Evolutionary conservation across 2,113 vertebrate genomes (phyloP), one percentile per base, ranked within the genome.

Genomic region (Rhagologus leucostigma): DNA sequence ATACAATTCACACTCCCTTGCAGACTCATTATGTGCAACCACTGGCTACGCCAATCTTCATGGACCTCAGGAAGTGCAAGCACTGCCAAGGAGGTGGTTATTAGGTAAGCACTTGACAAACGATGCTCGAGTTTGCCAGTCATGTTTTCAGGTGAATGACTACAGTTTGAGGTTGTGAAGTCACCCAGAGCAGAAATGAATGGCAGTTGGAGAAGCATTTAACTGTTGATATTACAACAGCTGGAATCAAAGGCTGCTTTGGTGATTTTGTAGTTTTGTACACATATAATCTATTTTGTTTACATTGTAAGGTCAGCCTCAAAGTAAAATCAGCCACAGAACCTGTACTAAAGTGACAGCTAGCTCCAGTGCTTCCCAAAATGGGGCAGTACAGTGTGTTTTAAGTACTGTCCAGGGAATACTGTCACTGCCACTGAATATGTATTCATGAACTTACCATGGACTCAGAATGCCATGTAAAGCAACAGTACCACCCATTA

Each of bases 61-160:
- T 1, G 18, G 39, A 39, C 23, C 47, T 74, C 23, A 41, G 13
- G n/a, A 81, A 83, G 49, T 24, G 37, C 17, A 56, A 63, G 84
- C 39, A 16, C 17, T 46, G 52, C 55, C 23, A 39, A 52, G 39
- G 64, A 74, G 13, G 37, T 59, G 53, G 16, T 50, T 69, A 9
- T 49, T 69, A 64, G 55, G n/a, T 20, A 87, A 56, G 46, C 39
- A 26, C 26, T 60, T 46, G 41, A 67, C 12, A 37, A 80, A 73
- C 1, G 1, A 1, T 32, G 39, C 35, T 55, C 0, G 0, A 74
- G 41, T 32, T 52, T 44, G 62, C 2, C 0, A 1, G 32, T 37
- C 39, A 0, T 7, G 14, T 74, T 84, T 86, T 41, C 33, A 37
- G 0, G 6, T 33, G 68, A 57, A n/a, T 20, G 32, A 37, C 56